Conservation (phyloP, 2,888 invertebrate genomes). For the Kryphioiulus occultus region DNA sequence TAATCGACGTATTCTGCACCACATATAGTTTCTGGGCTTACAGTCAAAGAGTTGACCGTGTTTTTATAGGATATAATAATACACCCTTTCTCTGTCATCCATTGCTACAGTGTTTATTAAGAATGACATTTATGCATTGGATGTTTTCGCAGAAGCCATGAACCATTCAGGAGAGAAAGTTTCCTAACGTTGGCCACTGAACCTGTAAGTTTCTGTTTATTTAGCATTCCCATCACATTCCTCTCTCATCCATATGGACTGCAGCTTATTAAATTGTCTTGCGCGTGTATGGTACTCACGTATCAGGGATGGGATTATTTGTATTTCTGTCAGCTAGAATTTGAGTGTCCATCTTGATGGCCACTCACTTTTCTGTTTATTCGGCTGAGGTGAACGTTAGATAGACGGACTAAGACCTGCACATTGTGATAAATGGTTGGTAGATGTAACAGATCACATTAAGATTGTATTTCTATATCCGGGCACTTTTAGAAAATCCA, state of each 20-base stretch:
- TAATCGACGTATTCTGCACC: background rate
- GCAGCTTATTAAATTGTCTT: background rate
- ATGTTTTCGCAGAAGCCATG: background rate
- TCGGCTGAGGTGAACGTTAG: background rate
- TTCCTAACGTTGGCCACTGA: background rate
- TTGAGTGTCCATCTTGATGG: constrained; percentile 33
- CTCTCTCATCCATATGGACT: background rate
- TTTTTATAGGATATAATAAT: background rate
- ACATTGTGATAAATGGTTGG: background rate
- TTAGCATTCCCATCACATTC: background rate
- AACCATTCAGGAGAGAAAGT: background rate
- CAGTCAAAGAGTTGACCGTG: background rate
- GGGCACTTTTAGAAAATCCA: background rate
- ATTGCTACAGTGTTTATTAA: background rate
- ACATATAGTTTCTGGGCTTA: no score
- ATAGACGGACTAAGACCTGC: background rate
- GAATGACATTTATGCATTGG: background rate
- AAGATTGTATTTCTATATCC: background rate
- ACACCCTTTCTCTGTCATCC: background rate
- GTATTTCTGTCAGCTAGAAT: constrained; percentile 29
- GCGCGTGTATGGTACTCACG: background rate
- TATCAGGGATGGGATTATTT: constrained; percentile 7
- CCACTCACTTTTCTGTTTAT: constrained; percentile 32
- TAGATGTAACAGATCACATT: background rate
- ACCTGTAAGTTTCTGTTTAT: background rate